Evolutionary conservation across 2,113 vertebrate species (phyloP), one percentile per base, ranked within the genome.

Genomic region (Procavia capensis): DNA sequence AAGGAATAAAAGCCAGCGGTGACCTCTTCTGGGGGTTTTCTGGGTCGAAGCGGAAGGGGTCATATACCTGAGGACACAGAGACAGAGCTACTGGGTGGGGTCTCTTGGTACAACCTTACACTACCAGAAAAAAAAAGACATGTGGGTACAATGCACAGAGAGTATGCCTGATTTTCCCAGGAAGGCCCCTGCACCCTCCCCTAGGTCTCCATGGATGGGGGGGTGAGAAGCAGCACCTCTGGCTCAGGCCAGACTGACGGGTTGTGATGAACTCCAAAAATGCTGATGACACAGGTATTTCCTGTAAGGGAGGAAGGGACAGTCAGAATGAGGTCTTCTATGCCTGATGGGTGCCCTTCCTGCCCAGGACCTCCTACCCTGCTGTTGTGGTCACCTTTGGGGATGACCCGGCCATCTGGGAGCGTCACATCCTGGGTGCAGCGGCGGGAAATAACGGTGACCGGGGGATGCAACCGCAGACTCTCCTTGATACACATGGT

Each of bases 401-500:
- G 99, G 59, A 99, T 97, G 2, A 98, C 93, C 0, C 97, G 75
- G 3, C 96, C 97, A 0, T 98, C 99, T 0, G 96, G 98, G 22
- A 99, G 95, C 0, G 24, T 16, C 57, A 99, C 83, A 91, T 99
- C 99, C 95, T 98, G 81, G 0, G 98, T 98, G 96, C 99, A 99
- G 95, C 78, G 50, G 17, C 99, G 98, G 0, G 99, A 98, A 5
- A 99, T 96, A 0, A 97, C 97, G 0, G 98, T 97, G 31, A 99
- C 99, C 0, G 99, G 99, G 0, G 99, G 98, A 79, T 99, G 99
- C 39, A 99, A 98, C 68, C 99, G 97, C 11, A 99, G 98, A 83
- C 99, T 99, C 98, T 99, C 99, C 94, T 99, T 99, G 95, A 99
- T 99, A 98, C 99, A 99, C 99, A 99, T 99, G 95, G 99, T 99